Evolutionary conservation across 2,113 vertebrate genomes (phyloP), one percentile per base, ranked within the genome.

Genomic region (Galbula dea): DNA sequence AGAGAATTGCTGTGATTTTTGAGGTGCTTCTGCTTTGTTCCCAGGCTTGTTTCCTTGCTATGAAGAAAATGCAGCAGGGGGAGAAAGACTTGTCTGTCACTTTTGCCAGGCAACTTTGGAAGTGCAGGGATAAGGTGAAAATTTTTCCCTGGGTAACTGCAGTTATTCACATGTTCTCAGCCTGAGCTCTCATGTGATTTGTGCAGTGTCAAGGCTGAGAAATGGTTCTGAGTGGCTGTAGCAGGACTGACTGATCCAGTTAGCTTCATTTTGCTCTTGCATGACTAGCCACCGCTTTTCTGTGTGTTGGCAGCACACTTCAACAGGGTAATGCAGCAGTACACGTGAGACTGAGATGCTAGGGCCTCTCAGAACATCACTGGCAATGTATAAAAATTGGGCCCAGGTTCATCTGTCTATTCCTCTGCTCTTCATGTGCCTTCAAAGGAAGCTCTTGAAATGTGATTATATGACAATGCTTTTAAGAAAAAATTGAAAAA

Each of bases 181-280:
- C 3, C 39, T 19, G 76, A 68, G 29, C 34, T 84, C 57, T 46
- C 37, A 7, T 55, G 81, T 84, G 90, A 62, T 82, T 58, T 75
- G 57, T 90, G 45, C 61, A 15, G 34, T 58, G 66, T 82, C 68
- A 14, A 23, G 58, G 41, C 86, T 92, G 74, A 69, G 80, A 79
- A 92, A 21, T 73, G 83, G 54, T 66, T 90, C 74, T 62, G 48
- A 75, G 66, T 19, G 51, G 49, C 69, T 19, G 1, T 39, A 37
- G 83, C 58, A 73, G 61, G 61, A 51, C 73, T 93, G 92, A 57
- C 69, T 45, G 92, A 75, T 76, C 15, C 61, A 61, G 45, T 79
- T 67, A 32, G 78, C 77, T 94, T 90, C 66, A 22, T 45, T 68
- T 78, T 54, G 77, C 77, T 93, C 57, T n/a, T 88, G 66, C 67